A percentile compares a stretch with the other conserved stretches of the same genome.
Evolutionary conservation across 30 jellyfish, hydroid and myxozoan species (phyloP).

Genomic region (Pelagia noctiluca): DNA sequence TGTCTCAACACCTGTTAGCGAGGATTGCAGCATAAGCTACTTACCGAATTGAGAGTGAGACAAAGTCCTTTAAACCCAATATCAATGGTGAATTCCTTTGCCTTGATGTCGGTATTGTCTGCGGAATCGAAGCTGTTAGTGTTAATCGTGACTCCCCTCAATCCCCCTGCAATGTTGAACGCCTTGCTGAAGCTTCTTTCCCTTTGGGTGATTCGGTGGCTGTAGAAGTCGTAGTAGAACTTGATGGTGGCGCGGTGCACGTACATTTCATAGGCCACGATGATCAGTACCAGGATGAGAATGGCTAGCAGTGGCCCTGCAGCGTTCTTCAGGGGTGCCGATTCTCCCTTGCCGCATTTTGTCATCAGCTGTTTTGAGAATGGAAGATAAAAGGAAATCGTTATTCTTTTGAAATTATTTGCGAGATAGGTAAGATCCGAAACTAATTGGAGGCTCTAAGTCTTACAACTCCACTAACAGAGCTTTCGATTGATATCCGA

Average conservation of each 20-base stretch:
- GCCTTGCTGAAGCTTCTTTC: constrained; percentile 42
- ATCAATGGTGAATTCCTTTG: constrained; percentile 59
- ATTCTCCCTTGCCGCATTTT: constrained; percentile 63
- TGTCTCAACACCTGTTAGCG: too few species aligned
- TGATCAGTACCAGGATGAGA: constrained; percentile 21
- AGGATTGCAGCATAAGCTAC: constrained; percentile 6
- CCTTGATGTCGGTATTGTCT: constrained; percentile 10
- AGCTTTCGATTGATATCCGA: too few species aligned
- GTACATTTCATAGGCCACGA: constrained; percentile 44
- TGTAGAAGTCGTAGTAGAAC: constrained; percentile 19
- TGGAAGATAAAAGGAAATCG: background rate
- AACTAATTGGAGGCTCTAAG: too few species aligned
- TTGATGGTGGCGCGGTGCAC: constrained; percentile 32
- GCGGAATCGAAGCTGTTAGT: background rate
- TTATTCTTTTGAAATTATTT: background rate
- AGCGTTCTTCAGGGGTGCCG: constrained; percentile 73
- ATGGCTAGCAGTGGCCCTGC: constrained; percentile 80
- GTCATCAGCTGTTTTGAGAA: constrained; percentile 48
- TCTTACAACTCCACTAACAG: too few species aligned
- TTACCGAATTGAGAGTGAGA: constrained; percentile 61
- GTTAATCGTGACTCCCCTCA: constrained; percentile 33
- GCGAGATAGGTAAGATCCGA: too few species aligned
- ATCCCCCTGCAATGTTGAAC: constrained; percentile 49
- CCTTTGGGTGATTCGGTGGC: background rate
- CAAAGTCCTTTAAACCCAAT: constrained; percentile 45